Percentiles rank a stretch among this genome's conserved stretches.
These are phyloP conservation scores for Lepidocyrtoides sp. DNA, from an alignment of 2,888 invertebrate genomes.

Conservation along the genomic window DNA sequence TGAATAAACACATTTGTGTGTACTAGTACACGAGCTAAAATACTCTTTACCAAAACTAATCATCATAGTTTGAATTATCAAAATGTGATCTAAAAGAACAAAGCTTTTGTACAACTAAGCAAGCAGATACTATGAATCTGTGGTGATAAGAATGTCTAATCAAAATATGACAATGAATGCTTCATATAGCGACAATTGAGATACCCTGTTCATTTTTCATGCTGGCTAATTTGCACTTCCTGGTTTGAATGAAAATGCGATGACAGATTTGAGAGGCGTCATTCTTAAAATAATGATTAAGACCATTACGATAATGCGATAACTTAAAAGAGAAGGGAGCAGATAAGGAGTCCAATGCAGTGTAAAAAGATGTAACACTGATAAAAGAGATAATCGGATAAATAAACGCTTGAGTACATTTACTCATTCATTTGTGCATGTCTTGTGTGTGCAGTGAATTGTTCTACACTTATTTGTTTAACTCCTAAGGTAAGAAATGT, in stretches of 20 bases:
- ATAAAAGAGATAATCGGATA: neutral
- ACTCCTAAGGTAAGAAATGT: too few relatives aligned
- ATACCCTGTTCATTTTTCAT: neutral
- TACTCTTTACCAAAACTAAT: neutral
- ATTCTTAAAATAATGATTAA: neutral
- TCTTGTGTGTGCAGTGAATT: too few relatives aligned
- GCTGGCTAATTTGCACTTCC: constrained; percentile 10
- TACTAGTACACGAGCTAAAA: neutral
- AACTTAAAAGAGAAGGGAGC: neutral
- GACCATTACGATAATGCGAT: neutral
- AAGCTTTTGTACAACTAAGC: neutral
- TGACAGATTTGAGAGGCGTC: neutral
- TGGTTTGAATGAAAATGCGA: constrained; percentile 31
- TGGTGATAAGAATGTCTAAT: neutral
- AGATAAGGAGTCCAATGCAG: neutral
- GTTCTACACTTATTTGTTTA: too few relatives aligned
- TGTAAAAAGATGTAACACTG: too few relatives aligned
- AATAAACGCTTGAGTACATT: neutral
- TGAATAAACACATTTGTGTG: neutral
- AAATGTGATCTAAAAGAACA: neutral
- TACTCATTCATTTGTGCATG: too few relatives aligned
- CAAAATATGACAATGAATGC: neutral
- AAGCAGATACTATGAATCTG: too few relatives aligned
- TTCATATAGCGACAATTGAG: neutral
- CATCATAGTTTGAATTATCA: neutral